A percentile compares a stretch with the other conserved stretches of the same genome.
Evolutionary conservation across 2,888 invertebrate genomes (phyloP).

Genomic region (Synergus laeviventris): DNA sequence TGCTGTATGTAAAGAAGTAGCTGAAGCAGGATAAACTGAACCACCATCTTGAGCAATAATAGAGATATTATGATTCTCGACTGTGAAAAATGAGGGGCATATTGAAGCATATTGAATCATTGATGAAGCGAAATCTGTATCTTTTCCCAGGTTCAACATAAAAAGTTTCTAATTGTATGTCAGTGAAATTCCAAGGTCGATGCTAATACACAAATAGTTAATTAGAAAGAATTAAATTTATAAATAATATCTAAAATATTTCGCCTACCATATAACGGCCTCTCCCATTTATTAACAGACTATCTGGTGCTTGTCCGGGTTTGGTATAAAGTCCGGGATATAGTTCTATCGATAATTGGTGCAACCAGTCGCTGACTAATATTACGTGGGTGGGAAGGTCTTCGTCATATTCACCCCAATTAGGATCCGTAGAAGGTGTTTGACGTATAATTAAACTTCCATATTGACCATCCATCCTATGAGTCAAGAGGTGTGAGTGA

Average conservation of each 20-base stretch:
- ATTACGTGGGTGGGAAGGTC: constrained; percentile 48
- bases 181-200: constrained; percentile 37
- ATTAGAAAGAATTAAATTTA: neutral
- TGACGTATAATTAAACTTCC: constrained; percentile 53
- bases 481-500: constrained; percentile 55
- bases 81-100: constrained; percentile 50
- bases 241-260: neutral
- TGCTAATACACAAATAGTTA: constrained; percentile 34
- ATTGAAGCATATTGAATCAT: constrained; percentile 54
- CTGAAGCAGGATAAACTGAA: constrained; percentile 45
- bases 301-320: constrained; percentile 88
- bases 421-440: constrained; percentile 45
- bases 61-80: constrained; percentile 48
- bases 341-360: constrained; percentile 85
- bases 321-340: constrained; percentile 82
- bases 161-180: constrained; percentile 42
- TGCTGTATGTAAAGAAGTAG: constrained; percentile 15
- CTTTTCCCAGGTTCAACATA: constrained; percentile 46
- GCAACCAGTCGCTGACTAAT: constrained; percentile 53
- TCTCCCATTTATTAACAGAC: constrained; percentile 89
- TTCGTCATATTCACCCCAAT: constrained; percentile 45
- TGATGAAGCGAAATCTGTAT: constrained; percentile 59
- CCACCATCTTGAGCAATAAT: constrained; percentile 60
- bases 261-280: constrained; percentile 74
- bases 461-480: constrained; percentile 55